Evolutionary conservation across 2,888 invertebrate species (phyloP).

Genomic region (Polydrusus pterygomalis): DNA sequence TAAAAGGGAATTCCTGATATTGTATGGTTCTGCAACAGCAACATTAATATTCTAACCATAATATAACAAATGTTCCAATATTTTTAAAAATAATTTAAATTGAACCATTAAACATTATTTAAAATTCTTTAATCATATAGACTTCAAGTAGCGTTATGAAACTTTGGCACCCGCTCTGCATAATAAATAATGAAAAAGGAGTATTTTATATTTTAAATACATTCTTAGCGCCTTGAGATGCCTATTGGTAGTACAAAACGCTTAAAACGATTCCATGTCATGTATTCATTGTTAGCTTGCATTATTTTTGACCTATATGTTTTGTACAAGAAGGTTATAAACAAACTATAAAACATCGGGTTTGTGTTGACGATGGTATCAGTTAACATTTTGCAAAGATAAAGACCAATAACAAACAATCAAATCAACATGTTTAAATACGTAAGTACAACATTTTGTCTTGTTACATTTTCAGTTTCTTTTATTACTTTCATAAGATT

Average conservation of each 20-base stretch:
- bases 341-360: neutral
- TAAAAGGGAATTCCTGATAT: neutral
- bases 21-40: neutral
- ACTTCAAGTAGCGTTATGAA: neutral
- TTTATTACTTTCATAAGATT: no score
- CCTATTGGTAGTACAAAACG: neutral
- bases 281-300: neutral
- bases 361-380: neutral
- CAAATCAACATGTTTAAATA: conserved; percentile 29
- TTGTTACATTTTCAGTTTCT: neutral
- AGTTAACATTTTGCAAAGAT: neutral
- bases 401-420: neutral
- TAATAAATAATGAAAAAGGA: neutral
- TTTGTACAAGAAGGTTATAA: conserved; percentile 14
- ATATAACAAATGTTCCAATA: neutral
- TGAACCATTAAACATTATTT: neutral
- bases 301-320: conserved; percentile 3
- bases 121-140: conserved; percentile 2
- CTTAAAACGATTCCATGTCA: neutral
- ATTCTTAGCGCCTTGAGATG: neutral
- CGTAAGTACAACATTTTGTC: conserved; percentile 23
- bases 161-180: neutral
- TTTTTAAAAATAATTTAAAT: conserved; percentile 12
- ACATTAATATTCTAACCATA: conserved; percentile 1
- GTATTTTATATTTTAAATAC: conserved; percentile 3